Evolutionary conservation across 2,797 vertebrate species (phyloP).

Genomic region (Xenentodon cancila): DNA sequence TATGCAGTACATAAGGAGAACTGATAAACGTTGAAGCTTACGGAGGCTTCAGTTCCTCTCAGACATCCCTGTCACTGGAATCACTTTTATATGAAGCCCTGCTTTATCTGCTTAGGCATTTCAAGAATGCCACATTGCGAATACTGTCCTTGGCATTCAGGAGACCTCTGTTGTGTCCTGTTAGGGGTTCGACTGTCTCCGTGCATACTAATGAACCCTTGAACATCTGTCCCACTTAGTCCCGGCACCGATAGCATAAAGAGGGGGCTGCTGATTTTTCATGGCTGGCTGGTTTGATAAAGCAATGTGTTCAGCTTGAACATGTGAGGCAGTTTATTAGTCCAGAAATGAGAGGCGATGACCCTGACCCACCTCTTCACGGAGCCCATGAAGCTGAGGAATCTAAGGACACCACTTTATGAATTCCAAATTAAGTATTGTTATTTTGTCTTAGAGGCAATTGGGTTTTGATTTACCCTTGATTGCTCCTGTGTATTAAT

Average conservation of each 20-base stretch:
- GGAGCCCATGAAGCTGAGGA: constrained; percentile 34
- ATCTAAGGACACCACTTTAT: constrained; percentile 35
- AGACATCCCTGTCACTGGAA: constrained; percentile 27
- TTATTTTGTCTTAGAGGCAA: constrained; percentile 68
- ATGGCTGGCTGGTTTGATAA: constrained; percentile 80
- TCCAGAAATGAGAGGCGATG: constrained; percentile 50
- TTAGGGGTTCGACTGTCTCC: constrained; percentile 66
- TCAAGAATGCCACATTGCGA: constrained; percentile 46
- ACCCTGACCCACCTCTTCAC: constrained; percentile 64
- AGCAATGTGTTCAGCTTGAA: constrained; percentile 69
- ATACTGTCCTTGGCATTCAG: constrained; percentile 81
- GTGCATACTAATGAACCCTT: constrained; percentile 82
- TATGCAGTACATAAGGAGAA: neutral
- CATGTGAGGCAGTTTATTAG: constrained; percentile 75
- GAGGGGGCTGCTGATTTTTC: constrained; percentile 67
- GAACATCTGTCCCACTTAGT: constrained; percentile 85
- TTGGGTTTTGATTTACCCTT: constrained; percentile 74
- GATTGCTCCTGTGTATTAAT: constrained; percentile 77
- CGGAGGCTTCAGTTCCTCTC: neutral
- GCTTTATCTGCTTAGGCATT: constrained; percentile 46
- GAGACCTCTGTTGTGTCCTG: constrained; percentile 77
- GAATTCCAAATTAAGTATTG: constrained; percentile 61
- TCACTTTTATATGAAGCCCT: constrained; percentile 26
- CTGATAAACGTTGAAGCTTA: neutral
- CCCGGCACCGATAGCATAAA: constrained; percentile 69